Evolutionary conservation across 2,888 invertebrate species (phyloP), one percentile per base, ranked within the genome.

Genomic region (Amaurobius ferox): DNA sequence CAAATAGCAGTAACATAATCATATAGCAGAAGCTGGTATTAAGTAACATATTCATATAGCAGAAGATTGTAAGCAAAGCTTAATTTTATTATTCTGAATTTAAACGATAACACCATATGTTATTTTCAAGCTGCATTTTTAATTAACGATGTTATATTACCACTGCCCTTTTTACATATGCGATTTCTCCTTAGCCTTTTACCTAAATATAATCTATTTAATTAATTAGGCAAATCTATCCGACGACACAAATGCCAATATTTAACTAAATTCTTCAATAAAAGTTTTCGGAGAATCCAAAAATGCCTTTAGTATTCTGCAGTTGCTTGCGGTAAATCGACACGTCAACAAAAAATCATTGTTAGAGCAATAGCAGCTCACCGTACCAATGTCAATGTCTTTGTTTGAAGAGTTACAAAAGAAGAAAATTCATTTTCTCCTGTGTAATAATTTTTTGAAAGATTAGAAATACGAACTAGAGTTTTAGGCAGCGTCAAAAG

Each of bases 241-340:
- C 44, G 44, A 13, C 44, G 44, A 44, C 44, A 44, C 44, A 44
- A 44, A 44, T 44, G 44, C 16, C 44, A 44, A 44, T 44, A 44
- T 44, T 44, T 44, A 16, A 44, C 44, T 44, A 44, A 44, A 44
- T 44, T 44, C 44, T 44, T 44, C 35, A 7, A 9, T 44, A 16
- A 44, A 44, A 44, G 16, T 7, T 44, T 44, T 11, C 44, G 44
- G 16, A 16, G 2, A 44, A 44, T 13, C 16, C 44, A 16, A 44
- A 44, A 44, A 44, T 13, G 6, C 11, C 16, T 16, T 44, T 44
- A 2, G 44, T 44, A 16, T 16, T 44, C 16, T 16, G 44, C 6
- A 44, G 9, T 16, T 44, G 44, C 44, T 16, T 7, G n/a, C n/a
- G 16, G 16, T 13, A 16, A 16, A 44, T 13, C 16, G 44, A 44